A percentile compares a stretch with the other conserved stretches of the same genome.
Evolutionary conservation across 2,888 invertebrate species (phyloP).

Genomic region (Cryptocephalus moraei): DNA sequence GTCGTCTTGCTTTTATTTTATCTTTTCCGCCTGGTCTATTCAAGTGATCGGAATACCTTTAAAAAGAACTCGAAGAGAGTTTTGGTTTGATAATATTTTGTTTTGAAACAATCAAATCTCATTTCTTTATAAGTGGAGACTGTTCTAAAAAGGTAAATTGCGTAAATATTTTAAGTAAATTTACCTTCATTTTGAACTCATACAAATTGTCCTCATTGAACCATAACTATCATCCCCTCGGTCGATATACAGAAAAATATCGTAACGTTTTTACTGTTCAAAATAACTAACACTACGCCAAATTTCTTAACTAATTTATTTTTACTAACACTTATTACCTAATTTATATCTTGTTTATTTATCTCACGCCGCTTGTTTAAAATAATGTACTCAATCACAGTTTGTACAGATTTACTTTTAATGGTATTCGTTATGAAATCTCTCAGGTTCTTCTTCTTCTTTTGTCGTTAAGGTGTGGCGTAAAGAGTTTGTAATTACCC

Average conservation of each 20-base stretch:
- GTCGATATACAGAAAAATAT: conserved; percentile 24
- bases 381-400: conserved; percentile 19
- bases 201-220: conserved; percentile 13
- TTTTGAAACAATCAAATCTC: too few species aligned
- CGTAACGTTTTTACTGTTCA: too few species aligned
- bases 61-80: too few species aligned
- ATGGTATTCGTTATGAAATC: conserved; percentile 18
- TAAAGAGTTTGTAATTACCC: neutral
- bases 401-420: conserved; percentile 8
- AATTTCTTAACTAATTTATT: too few species aligned
- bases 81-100: too few species aligned
- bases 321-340: too few species aligned
- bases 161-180: neutral
- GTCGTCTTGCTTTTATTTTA: too few species aligned
- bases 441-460: conserved; percentile 13
- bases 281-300: too few species aligned
- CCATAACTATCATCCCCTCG: conserved; percentile 16
- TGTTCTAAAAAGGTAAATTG: conserved; percentile 14
- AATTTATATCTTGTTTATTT: too few species aligned
- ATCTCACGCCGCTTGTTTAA: conserved; percentile 21
- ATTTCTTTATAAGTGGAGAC: too few species aligned
- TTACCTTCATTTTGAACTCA: conserved; percentile 18
- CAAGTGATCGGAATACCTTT: too few species aligned
- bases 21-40: too few species aligned
- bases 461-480: conserved; percentile 7